These are phyloP conservation scores for Cryptotermes secundus DNA, from an alignment of 1,140 invertebrate species.

Conservation along the genomic window DNA sequence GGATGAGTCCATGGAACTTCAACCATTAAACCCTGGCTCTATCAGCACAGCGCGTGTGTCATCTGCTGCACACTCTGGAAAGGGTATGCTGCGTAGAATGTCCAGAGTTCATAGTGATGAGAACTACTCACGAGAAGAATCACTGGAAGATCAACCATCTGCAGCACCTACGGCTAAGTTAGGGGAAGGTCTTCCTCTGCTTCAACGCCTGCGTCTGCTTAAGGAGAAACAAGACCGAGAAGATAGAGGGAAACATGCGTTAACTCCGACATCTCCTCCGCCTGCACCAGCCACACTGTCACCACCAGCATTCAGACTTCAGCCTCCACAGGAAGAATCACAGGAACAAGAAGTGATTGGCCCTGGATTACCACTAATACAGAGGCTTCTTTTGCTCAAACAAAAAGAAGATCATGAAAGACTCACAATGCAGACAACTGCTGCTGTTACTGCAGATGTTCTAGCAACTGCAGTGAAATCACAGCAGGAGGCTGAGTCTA, in stretches of 20 bases:
- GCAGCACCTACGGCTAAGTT: constrained; percentile 54
- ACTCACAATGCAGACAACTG: constrained; percentile 43
- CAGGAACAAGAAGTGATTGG: constrained; percentile 61
- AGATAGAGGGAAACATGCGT: constrained; percentile 39
- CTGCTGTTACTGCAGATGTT: constrained; percentile 39
- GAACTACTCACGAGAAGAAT: constrained; percentile 46
- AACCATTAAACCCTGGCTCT: constrained; percentile 55
- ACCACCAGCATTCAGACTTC: background rate
- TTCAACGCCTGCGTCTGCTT: constrained; percentile 72
- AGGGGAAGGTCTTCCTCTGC: constrained; percentile 77
- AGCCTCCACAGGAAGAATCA: constrained; percentile 17
- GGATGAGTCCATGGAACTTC: constrained; percentile 64
- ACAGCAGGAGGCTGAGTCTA: background rate
- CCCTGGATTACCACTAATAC: constrained; percentile 72
- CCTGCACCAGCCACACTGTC: background rate
- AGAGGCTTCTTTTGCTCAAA: constrained; percentile 75
- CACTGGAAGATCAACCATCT: constrained; percentile 50
- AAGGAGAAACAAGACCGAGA: constrained; percentile 81
- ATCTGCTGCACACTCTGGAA: constrained; percentile 41
- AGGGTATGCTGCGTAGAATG: constrained; percentile 65
- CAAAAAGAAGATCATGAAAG: constrained; percentile 71
- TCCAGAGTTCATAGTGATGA: constrained; percentile 66
- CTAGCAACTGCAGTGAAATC: constrained; percentile 36
- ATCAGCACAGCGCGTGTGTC: constrained; percentile 36
- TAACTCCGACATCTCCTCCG: background rate